These are phyloP conservation scores for Nemoura dubitans DNA, from an alignment of 2,888 invertebrate genomes.

Conservation along the genomic window DNA sequence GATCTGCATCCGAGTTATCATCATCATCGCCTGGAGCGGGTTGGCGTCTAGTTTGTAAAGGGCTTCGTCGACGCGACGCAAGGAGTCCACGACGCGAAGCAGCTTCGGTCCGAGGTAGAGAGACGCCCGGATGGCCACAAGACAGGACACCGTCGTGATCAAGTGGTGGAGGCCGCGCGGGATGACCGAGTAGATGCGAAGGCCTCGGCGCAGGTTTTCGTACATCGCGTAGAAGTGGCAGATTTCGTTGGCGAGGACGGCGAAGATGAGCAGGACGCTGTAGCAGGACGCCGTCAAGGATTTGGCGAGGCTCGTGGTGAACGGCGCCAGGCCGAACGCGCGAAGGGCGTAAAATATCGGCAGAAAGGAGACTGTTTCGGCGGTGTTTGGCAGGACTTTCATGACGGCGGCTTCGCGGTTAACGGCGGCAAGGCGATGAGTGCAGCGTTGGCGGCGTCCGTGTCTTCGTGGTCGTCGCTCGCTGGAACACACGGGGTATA, in stretches of 20 bases:
- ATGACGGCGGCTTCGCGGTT: neutral
- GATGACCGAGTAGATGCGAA: neutral
- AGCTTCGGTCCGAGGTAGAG: neutral
- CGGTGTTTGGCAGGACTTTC: neutral
- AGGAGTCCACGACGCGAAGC: neutral
- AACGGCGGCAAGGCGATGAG: no score
- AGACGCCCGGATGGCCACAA: neutral
- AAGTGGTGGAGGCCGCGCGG: neutral
- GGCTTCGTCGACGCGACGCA: neutral
- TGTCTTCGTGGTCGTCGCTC: no score
- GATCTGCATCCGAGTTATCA: neutral
- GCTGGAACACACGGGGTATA: no score
- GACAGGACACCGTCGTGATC: neutral
- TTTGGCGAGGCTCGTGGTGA: neutral
- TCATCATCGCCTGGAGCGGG: neutral
- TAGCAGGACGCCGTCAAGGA: neutral
- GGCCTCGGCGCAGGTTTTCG: neutral
- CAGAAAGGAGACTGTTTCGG: neutral
- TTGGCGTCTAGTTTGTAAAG: neutral
- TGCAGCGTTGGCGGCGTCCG: no score
- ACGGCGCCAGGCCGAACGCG: neutral
- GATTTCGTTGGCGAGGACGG: neutral
- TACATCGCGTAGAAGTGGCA: neutral
- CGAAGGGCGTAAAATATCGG: neutral
- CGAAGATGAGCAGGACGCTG: neutral